Evolutionary conservation across 2,888 invertebrate genomes (phyloP), one percentile per base, ranked within the genome.

Genomic region (Lasioglossum morio): DNA sequence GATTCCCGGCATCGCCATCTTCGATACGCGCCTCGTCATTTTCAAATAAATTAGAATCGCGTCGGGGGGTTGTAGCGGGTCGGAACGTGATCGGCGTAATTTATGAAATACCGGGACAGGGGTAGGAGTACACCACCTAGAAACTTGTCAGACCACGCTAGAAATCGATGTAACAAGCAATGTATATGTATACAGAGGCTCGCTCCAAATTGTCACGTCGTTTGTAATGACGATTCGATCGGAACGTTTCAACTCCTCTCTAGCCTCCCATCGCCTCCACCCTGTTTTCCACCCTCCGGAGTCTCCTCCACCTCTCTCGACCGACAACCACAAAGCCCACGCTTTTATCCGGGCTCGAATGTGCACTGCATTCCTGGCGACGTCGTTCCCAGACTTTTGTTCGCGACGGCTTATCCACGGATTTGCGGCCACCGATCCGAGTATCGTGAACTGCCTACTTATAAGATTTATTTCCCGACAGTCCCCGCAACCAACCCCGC

Each of bases 191-290:
- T 53, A 94, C 94, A 91, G 84, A 86, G 87, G 90, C 89, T 92
- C 91, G 92, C 91, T 92, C 91, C 84, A 92, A 93, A 94, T 94
- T 92, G 93, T 94, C 94, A 92, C 92, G 94, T 93, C 93, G 93
- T 93, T 94, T 94, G 94, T 94, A 94, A 94, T 92, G 93, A 94
- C 92, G 92, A 94, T 93, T 93, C 94, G 94, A 94, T 94, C 94
- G 93, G 91, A 87, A 73, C 93, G 90, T 91, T 91, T 91, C 90
- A 92, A 91, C 90, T 92, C 91, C 90, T 88, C 79, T 88, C 79
- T 78, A 81, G 27, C 27, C 60, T 43, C 60, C 27, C 27, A 27
- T 60, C 14, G 57, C n/a, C 23, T n/a, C 57, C 12, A n/a, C 48
- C 48, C 23, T 53, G 23, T 53, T 53, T 53, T 53, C 53, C 53